Evolutionary conservation across 1,140 invertebrate genomes (phyloP).

Genomic region (Cyclina sinensis): DNA sequence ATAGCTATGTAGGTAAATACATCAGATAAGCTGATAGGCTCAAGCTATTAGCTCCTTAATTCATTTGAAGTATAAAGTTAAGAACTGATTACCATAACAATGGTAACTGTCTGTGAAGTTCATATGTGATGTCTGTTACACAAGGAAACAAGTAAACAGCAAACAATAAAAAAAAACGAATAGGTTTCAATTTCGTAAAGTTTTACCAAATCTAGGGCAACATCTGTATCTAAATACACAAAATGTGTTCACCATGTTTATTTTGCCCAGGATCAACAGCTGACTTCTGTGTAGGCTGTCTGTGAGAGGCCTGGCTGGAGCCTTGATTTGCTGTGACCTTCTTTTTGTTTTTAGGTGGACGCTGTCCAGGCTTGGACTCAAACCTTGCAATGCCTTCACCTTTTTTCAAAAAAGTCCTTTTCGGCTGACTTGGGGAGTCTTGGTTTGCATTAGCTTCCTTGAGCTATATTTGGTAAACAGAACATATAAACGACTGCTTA

Average conservation of each 20-base stretch:
- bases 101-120: no score
- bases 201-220: no score
- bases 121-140: no score
- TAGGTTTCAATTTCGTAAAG: no score
- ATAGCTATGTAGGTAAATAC: no score
- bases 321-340: slow-evolving; percentile 22
- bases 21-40: no score
- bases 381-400: slow-evolving; percentile 83
- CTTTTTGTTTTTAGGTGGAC: slow-evolving; percentile 36
- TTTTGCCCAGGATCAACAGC: neutral
- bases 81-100: no score
- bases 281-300: slow-evolving; percentile 1
- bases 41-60: no score
- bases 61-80: no score
- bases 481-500: neutral
- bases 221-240: no score
- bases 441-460: slow-evolving; percentile 37
- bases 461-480: slow-evolving; percentile 12
- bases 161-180: no score
- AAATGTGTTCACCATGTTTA: slow-evolving; percentile 7
- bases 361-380: slow-evolving; percentile 45
- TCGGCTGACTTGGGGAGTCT: slow-evolving; percentile 70
- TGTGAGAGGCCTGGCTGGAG: slow-evolving; percentile 7
- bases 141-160: no score
- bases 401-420: slow-evolving; percentile 81